These are phyloP conservation scores for Cephus cinctus DNA, from an alignment of 1,140 invertebrate species.

Conservation along the genomic window DNA sequence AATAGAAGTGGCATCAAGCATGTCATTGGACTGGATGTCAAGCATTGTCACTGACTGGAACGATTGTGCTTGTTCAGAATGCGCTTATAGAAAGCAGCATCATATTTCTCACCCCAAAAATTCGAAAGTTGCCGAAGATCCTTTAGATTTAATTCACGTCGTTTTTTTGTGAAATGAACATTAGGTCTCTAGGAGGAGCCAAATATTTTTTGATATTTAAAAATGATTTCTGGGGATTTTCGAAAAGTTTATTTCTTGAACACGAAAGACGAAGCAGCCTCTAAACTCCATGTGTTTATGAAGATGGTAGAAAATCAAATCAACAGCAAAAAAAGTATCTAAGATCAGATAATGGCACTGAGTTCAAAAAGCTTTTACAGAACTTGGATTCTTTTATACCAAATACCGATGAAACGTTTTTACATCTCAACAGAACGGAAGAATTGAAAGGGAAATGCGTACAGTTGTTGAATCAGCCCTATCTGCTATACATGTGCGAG, in stretches of 20 bases:
- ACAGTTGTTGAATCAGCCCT: constrained; percentile 40
- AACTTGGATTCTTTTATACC: constrained; percentile 27
- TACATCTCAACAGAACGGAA: constrained; percentile 45
- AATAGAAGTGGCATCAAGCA: constrained; percentile 15
- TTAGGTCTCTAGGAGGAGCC: constrained; percentile 21
- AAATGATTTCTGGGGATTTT: constrained; percentile 14
- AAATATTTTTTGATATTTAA: constrained; percentile 19
- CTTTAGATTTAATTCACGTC: constrained; percentile 28
- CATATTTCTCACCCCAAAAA: constrained; percentile 13
- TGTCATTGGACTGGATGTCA: too few relatives aligned
- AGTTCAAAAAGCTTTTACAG: constrained; percentile 28
- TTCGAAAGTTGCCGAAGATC: constrained; percentile 6
- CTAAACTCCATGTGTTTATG: constrained; percentile 27
- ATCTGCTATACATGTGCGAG: constrained; percentile 22
- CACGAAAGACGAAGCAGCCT: constrained; percentile 18
- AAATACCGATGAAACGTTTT: constrained; percentile 31
- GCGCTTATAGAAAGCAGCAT: constrained; percentile 30
- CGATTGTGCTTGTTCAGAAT: constrained; percentile 22
- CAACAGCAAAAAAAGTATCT: constrained; percentile 23
- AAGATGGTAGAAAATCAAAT: constrained; percentile 28
- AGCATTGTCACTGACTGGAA: too few relatives aligned
- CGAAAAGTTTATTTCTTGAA: constrained; percentile 15
- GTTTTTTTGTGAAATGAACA: constrained; percentile 37
- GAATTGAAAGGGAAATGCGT: constrained; percentile 42
- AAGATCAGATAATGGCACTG: constrained; percentile 34